phyloP scores from a whole-genome alignment of 2,797 vertebrate genomes.

The Lutjanus campechanus region DNA sequence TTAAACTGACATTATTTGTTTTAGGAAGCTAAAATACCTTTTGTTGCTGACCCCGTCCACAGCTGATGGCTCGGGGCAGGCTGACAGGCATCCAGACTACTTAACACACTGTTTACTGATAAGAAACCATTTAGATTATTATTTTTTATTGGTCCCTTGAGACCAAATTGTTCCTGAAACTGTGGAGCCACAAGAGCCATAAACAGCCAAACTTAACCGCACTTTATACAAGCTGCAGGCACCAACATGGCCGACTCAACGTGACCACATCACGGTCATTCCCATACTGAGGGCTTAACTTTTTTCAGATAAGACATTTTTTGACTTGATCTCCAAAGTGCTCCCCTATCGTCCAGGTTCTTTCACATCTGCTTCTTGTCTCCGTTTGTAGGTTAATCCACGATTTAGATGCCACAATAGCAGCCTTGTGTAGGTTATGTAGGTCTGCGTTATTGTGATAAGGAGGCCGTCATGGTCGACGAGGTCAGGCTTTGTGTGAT shows the following conservation, averaged over 20 bases:
- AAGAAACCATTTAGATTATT: too few species aligned
- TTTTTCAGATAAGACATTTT: slow-evolving; percentile 10
- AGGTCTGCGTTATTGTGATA: neutral
- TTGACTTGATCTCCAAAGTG: neutral
- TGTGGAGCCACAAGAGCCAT: neutral
- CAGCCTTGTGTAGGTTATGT: neutral
- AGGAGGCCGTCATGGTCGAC: neutral
- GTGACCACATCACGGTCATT: too few species aligned
- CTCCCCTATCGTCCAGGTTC: neutral
- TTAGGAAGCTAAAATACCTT: too few species aligned
- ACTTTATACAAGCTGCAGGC: neutral
- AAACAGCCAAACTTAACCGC: neutral
- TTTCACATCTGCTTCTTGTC: slow-evolving; percentile 4
- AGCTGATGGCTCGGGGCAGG: too few species aligned
- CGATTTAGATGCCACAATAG: slow-evolving; percentile 22
- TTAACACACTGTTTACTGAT: too few species aligned
- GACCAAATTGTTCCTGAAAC: neutral
- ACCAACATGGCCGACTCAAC: neutral
- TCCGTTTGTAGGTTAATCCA: slow-evolving; percentile 46
- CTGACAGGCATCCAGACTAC: too few species aligned
- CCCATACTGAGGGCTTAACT: neutral
- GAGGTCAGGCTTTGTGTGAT: neutral
- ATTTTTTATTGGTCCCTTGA: too few species aligned
- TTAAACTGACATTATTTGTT: too few species aligned
- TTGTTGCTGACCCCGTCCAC: too few species aligned